phyloP scores from a whole-genome alignment of 2,113 vertebrate species.

The Notothenia rossii region DNA sequence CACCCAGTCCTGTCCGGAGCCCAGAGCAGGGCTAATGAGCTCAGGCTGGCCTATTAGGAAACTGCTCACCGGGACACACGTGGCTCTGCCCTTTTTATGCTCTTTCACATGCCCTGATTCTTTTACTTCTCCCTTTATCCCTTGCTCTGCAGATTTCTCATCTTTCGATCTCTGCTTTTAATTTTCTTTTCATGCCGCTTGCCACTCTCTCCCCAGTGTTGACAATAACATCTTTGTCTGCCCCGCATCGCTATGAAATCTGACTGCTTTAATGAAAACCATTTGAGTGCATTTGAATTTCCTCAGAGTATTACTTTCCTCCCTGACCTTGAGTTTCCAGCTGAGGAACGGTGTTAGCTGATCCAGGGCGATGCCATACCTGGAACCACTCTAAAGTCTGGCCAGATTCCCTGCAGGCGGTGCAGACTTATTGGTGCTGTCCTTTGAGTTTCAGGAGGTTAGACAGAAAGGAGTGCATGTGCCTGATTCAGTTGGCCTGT shows the following conservation, averaged over 20 bases:
- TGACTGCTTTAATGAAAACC: conserved; percentile 54
- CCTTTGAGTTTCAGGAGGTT: conserved; percentile 35
- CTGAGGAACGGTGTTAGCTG: conserved; percentile 59
- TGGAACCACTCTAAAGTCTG: conserved; percentile 57
- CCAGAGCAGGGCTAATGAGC: conserved; percentile 79
- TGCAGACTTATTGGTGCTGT: conserved; percentile 42
- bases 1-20: conserved; percentile 67
- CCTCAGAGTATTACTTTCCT: conserved; percentile 61
- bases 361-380: conserved; percentile 60
- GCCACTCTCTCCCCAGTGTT: conserved; percentile 30
- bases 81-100: conserved; percentile 35
- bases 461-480: conserved; percentile 25
- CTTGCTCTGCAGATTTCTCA: conserved; percentile 46
- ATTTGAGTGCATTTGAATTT: conserved; percentile 62
- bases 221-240: conserved; percentile 67
- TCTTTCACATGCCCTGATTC: conserved; percentile 31
- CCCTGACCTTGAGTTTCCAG: conserved; percentile 74
- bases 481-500: conserved; percentile 28
- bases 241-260: conserved; percentile 48
- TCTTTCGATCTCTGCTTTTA: conserved; percentile 53
- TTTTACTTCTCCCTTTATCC: conserved; percentile 23
- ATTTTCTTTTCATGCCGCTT: conserved; percentile 23
- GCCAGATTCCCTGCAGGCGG: conserved; percentile 51
- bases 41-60: conserved; percentile 62
- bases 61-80: conserved; percentile 47